Conservation (phyloP, 2,888 invertebrate genomes). For the Athetis lepigone region DNA sequence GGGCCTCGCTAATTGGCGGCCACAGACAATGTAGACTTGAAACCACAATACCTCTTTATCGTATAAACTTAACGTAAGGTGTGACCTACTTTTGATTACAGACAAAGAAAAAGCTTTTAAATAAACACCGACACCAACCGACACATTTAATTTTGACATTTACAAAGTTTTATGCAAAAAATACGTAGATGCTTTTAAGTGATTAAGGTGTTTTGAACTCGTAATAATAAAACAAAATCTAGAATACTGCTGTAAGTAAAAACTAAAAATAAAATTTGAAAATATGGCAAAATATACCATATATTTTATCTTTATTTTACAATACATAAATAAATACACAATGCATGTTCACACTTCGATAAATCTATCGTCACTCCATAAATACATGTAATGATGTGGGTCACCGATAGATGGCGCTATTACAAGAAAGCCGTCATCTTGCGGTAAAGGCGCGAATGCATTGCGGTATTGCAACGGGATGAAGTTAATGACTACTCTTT, state of each 20-base stretch:
- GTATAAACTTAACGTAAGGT: constrained; percentile 35
- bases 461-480: constrained; percentile 60
- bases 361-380: constrained; percentile 28
- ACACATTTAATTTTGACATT: constrained; percentile 47
- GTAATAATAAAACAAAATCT: not conserved
- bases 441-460: constrained; percentile 55
- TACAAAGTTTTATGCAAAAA: constrained; percentile 21
- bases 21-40: constrained; percentile 37
- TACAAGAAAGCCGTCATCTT: constrained; percentile 51
- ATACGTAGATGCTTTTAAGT: not conserved
- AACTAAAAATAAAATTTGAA: not conserved
- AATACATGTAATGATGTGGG: constrained; percentile 38
- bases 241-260: not conserved
- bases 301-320: not conserved
- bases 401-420: constrained; percentile 54
- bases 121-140: not conserved
- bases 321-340: not conserved
- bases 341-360: not conserved
- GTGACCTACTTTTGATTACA: constrained; percentile 50
- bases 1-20: constrained; percentile 40
- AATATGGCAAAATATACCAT: not conserved
- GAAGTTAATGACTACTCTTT: constrained; percentile 57
- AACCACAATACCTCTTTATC: constrained; percentile 39
- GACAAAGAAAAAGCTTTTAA: constrained; percentile 28
- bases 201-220: not conserved